Evolutionary conservation across 2,113 vertebrate genomes (phyloP), one percentile per base, ranked within the genome.

Genomic region (Xiphorhynchus elegans): DNA sequence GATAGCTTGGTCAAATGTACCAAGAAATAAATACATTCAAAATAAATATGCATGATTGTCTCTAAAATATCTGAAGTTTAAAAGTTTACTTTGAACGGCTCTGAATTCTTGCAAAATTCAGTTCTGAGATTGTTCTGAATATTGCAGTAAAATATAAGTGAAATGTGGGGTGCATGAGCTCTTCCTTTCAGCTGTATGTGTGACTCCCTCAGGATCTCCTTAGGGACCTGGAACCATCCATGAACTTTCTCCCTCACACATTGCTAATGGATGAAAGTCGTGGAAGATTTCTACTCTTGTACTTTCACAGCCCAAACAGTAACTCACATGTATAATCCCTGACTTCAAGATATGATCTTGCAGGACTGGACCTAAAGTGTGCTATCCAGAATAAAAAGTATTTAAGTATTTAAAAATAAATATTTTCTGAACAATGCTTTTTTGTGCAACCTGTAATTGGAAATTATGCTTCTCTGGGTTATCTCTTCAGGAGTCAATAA

Each of bases 21-120:
- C 20, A 44, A 44, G 66, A 85, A 85, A 70, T 49, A 56, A 59
- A 35, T 49, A 16, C 3, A 13, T 40, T 24, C 3, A 28, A 73
- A 75, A n/a, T 49, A 46, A 74, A 84, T 35, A 26, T 10, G 7
- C 5, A 24, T 0, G 0, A 17, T 20, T 24, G 17, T n/a, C 7
- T 67, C 47, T 49, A 24, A 59, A 70, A 37, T 35, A 59, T 11
- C 31, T n/a, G 25, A 37, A 55, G 7, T 24, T 29, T 73, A 62
- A 68, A 72, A 74, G 9, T 8, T 17, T 14, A 2, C 7, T 7
- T 14, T 31, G 25, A 66, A 25, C 33, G 42, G 21, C 15, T 72
- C 35, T 35, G 33, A 87, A 46, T 78, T 53, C 59, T 69, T 39
- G 21, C 8, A 46, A 64, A 80, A 18, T 29, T 29, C 42, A 10